Conservation (phyloP, 2,888 invertebrate genomes). For the Limnephilus marmoratus region DNA sequence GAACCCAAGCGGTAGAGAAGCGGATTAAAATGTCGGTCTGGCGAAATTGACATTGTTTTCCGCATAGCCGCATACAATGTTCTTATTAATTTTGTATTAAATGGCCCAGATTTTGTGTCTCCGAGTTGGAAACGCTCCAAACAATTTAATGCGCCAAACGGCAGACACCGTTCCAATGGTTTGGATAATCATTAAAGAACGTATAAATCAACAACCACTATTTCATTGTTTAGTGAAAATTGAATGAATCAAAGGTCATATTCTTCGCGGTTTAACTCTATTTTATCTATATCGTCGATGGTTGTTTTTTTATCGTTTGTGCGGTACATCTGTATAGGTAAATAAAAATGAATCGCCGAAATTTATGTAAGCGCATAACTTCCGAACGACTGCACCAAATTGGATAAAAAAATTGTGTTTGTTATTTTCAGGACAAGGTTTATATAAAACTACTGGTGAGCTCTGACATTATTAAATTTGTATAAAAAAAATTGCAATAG, state of each 20-base stretch:
- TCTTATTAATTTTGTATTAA: slow-evolving; percentile 32
- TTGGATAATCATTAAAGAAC: neutral
- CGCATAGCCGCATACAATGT: slow-evolving; percentile 26
- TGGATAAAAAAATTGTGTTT: no score
- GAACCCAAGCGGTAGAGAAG: neutral
- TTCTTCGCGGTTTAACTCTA: neutral
- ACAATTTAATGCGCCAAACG: neutral
- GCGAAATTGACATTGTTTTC: slow-evolving; percentile 10
- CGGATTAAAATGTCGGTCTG: neutral
- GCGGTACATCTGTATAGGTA: no score
- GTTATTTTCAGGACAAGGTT: no score
- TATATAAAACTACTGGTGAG: no score
- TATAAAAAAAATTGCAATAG: no score
- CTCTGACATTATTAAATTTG: no score
- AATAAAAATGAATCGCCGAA: no score
- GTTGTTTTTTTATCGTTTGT: neutral
- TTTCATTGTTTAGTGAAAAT: neutral
- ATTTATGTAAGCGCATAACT: no score
- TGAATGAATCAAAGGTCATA: neutral
- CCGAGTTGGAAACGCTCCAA: neutral
- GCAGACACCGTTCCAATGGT: neutral
- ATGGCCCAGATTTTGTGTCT: neutral
- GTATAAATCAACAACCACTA: neutral
- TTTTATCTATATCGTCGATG: no score
- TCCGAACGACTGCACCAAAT: no score